phyloP scores from a whole-genome alignment of 2,888 invertebrate species.

The Cheilosia impressa region DNA sequence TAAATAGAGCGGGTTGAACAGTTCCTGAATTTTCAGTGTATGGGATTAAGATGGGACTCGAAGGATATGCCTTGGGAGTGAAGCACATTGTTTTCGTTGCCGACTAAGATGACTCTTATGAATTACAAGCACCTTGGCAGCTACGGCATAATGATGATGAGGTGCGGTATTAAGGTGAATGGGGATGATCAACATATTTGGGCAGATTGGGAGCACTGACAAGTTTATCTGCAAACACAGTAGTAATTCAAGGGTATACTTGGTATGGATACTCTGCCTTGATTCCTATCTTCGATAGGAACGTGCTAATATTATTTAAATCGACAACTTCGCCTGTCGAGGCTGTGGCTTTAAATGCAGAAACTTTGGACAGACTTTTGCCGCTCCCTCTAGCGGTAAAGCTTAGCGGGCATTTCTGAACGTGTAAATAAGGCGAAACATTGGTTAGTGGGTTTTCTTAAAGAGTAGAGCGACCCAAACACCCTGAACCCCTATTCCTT shows the following conservation, averaged over 20 bases:
- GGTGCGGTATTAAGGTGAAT: neutral
- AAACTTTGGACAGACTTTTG: no score
- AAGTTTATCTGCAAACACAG: neutral
- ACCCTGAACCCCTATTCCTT: no score
- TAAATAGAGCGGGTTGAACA: neutral
- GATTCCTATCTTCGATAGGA: no score
- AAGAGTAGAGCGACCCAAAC: no score
- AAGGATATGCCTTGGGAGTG: neutral
- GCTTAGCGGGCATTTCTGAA: no score
- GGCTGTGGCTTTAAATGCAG: no score
- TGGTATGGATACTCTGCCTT: no score
- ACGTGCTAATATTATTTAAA: no score
- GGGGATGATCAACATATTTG: slow-evolving; percentile 25
- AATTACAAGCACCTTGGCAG: slow-evolving; percentile 10
- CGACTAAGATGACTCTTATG: slow-evolving; percentile 48
- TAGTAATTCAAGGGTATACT: neutral
- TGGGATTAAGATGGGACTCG: neutral
- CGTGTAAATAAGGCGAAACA: no score
- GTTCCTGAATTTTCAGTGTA: neutral
- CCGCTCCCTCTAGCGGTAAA: no score
- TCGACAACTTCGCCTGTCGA: no score
- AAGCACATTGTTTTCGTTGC: slow-evolving; percentile 37
- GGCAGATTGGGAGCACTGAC: neutral
- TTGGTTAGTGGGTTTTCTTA: no score
- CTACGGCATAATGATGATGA: neutral